Evolutionary conservation across 2,113 vertebrate species (phyloP).

Genomic region (Acinonyx jubatus): DNA sequence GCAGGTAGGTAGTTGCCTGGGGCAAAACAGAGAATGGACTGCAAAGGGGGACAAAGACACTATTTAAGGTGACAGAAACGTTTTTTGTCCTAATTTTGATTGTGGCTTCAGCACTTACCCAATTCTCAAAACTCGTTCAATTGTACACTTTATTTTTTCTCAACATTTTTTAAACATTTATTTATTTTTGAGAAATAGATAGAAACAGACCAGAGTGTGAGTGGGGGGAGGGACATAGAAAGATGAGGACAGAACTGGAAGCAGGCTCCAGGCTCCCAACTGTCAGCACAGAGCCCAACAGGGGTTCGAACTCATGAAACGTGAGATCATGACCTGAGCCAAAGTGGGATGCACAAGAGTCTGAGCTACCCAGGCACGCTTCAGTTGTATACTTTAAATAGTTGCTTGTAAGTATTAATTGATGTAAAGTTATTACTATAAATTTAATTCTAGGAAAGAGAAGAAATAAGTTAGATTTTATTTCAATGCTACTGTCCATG

Average conservation of each 20-base stretch:
- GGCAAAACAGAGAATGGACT: not conserved
- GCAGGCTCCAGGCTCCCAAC: no score
- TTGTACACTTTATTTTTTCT: not conserved
- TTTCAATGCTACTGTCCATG: not conserved
- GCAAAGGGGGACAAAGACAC: not conserved
- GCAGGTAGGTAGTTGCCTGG: not conserved
- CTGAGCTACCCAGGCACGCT: no score
- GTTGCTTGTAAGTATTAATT: not conserved
- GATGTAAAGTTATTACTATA: not conserved
- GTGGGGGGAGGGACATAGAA: no score
- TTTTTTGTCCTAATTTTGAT: not conserved
- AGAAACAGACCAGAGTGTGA: no score
- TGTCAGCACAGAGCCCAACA: no score
- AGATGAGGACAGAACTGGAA: no score
- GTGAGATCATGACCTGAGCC: no score
- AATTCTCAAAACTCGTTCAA: not conserved
- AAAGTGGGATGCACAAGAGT: no score
- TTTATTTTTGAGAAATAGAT: no score
- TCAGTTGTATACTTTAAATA: not conserved
- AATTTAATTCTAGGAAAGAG: not conserved
- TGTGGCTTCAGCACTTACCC: not conserved
- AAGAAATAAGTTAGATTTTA: not conserved
- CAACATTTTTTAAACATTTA: no score
- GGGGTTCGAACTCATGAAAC: no score
- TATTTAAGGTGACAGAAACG: not conserved